Conservation (phyloP, 2,113 vertebrate genomes). For the Promerops cafer region DNA sequence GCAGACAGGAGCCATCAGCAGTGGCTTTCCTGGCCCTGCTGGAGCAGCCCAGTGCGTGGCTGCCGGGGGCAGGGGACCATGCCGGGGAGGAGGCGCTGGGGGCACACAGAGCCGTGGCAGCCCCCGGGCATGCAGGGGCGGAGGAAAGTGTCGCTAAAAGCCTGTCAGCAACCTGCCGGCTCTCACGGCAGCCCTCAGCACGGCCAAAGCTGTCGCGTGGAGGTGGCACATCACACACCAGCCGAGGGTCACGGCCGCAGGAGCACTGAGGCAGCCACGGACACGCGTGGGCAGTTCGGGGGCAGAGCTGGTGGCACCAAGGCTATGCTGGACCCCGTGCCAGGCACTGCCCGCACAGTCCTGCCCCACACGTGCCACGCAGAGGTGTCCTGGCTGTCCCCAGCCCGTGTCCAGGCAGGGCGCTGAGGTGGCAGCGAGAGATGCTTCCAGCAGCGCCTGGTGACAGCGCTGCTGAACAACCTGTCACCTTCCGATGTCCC, state of each 20-base stretch:
- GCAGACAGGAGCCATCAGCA: not conserved
- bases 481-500: not conserved
- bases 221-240: accelerated
- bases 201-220: not conserved
- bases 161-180: not conserved
- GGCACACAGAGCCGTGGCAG: accelerated
- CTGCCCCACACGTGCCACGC: accelerated
- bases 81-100: not conserved
- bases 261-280: accelerated
- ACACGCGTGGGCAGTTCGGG: accelerated
- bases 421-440: not conserved
- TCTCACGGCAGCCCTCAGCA: accelerated
- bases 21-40: not conserved
- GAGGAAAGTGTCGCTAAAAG: not conserved
- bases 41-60: not conserved
- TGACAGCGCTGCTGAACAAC: not conserved
- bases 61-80: not conserved
- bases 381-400: not conserved
- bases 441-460: not conserved
- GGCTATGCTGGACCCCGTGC: not conserved
- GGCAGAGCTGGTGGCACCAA: accelerated
- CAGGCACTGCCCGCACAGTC: accelerated
- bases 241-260: accelerated
- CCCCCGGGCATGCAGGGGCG: accelerated
- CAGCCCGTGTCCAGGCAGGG: not conserved